These are phyloP conservation scores for Silurus aristotelis DNA, from an alignment of 2,797 vertebrate species.

Conservation along the genomic window DNA sequence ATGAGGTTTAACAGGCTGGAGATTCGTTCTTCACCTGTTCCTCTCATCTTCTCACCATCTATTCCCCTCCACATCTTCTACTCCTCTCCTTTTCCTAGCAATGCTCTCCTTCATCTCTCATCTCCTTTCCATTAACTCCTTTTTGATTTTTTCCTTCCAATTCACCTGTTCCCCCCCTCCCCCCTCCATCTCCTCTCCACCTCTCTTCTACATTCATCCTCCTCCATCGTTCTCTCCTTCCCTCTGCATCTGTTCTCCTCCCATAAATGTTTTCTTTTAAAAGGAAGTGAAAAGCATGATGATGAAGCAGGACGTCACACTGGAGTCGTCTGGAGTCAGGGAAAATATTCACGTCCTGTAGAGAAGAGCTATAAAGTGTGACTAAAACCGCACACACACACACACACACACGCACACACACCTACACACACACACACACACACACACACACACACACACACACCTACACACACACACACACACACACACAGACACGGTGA, in stretches of 20 bases:
- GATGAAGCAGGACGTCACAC: conserved; percentile 14
- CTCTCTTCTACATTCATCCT: not conserved
- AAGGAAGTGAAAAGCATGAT: not conserved
- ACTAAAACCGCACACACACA: not conserved
- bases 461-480: not conserved
- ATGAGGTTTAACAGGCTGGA: not conserved
- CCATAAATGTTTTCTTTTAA: not conserved
- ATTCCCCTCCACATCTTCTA: not conserved
- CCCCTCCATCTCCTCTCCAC: no score
- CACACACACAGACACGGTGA: not conserved
- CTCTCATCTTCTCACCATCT: not conserved
- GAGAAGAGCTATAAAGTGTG: not conserved
- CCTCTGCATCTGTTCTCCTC: not conserved
- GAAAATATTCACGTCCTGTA: not conserved
- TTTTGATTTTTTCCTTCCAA: no score
- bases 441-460: not conserved
- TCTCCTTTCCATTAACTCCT: not conserved
- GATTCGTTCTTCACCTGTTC: not conserved
- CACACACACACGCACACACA: not conserved
- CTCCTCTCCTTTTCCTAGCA: no score
- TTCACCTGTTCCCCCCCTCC: not conserved
- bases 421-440: not conserved
- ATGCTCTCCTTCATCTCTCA: not conserved
- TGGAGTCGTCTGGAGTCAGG: not conserved
- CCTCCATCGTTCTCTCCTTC: not conserved